Percentiles rank a stretch among this genome's conserved stretches.
These are phyloP conservation scores for Pilophorus perplexus DNA, from an alignment of 2,888 invertebrate genomes.

Conservation along the genomic window DNA sequence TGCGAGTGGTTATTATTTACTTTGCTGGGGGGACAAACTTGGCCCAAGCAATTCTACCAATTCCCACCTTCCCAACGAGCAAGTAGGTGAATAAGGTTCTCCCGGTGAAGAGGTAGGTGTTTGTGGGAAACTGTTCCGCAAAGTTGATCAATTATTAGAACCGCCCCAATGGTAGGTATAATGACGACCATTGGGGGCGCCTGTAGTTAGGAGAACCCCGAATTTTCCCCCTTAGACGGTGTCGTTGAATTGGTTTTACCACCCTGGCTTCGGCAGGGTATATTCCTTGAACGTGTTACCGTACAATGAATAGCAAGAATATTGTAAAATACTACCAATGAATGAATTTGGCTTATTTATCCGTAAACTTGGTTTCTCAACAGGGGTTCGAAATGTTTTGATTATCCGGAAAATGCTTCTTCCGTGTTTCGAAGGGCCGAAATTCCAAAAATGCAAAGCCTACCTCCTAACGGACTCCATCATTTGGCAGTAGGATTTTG, in stretches of 20 bases:
- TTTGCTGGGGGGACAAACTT: background rate
- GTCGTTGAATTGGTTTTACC: background rate
- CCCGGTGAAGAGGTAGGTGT: background rate
- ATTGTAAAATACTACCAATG: too few species aligned
- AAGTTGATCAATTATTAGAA: conserved; percentile 8
- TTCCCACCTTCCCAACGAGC: background rate
- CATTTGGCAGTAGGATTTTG: too few species aligned
- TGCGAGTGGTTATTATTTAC: background rate
- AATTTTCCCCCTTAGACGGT: too few species aligned
- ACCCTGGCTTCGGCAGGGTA: background rate
- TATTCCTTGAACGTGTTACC: background rate
- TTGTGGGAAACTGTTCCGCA: background rate
- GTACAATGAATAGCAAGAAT: too few species aligned
- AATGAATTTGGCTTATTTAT: too few species aligned
- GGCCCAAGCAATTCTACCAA: background rate
- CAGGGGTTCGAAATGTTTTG: too few species aligned
- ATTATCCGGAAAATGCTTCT: too few species aligned
- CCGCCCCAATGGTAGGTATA: conserved; percentile 10
- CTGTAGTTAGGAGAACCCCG: background rate
- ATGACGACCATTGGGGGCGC: background rate
- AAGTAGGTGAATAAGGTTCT: background rate
- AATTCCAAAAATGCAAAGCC: too few species aligned
- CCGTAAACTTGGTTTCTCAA: too few species aligned
- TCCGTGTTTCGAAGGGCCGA: too few species aligned
- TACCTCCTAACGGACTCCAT: too few species aligned